phyloP scores from a whole-genome alignment of 2,113 vertebrate species.

The Entomyzon cyanotis region DNA sequence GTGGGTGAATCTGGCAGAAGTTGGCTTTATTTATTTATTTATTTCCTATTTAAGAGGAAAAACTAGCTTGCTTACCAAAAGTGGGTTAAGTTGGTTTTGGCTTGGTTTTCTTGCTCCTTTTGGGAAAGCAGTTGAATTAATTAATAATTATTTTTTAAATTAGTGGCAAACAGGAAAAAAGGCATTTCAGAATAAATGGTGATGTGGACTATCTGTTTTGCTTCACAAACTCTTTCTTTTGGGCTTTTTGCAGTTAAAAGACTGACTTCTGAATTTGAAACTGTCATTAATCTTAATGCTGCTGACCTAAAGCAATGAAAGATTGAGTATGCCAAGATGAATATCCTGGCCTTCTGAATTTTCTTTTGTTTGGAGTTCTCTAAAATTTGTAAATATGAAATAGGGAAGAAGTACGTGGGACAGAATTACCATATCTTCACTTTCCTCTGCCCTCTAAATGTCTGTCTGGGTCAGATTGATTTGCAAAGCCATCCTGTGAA shows the following conservation, averaged over 20 bases:
- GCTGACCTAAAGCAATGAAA: background rate
- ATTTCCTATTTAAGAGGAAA: background rate
- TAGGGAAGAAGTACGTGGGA: background rate
- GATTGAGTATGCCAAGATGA: background rate
- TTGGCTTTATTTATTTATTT: no score
- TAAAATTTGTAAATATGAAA: background rate
- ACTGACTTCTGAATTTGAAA: background rate
- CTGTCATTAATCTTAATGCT: background rate
- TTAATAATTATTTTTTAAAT: background rate
- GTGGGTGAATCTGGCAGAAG: background rate
- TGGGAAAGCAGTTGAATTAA: background rate
- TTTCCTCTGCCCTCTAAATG: background rate
- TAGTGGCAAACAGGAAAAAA: background rate
- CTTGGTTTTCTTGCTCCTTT: background rate
- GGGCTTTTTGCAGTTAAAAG: background rate
- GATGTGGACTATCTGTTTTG: background rate
- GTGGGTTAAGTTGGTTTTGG: background rate
- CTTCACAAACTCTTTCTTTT: background rate
- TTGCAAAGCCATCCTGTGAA: background rate
- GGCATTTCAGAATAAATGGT: background rate
- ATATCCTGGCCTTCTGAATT: background rate
- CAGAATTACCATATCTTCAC: background rate
- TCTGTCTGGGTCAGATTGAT: background rate
- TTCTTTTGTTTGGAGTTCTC: background rate
- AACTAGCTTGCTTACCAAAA: background rate